phyloP scores from a whole-genome alignment of 2,888 invertebrate genomes.

The Tridacna gigas region DNA sequence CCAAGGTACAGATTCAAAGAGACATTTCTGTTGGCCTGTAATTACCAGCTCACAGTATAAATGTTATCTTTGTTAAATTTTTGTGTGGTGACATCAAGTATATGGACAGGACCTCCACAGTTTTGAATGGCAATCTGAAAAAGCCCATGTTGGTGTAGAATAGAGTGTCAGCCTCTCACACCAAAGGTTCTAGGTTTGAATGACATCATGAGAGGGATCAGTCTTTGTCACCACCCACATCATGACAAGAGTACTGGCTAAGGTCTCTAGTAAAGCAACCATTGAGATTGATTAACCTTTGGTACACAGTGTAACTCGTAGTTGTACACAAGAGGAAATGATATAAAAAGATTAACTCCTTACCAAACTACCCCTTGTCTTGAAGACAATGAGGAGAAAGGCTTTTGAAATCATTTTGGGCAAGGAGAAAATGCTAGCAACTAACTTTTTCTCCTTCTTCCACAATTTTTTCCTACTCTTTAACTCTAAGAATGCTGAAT shows the following conservation, averaged over 20 bases:
- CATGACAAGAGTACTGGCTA: not conserved
- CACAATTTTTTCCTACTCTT: too few relatives aligned
- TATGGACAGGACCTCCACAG: conserved; percentile 22
- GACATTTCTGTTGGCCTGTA: too few relatives aligned
- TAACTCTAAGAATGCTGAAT: too few relatives aligned
- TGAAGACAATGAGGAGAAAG: not conserved
- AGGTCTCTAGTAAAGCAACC: too few relatives aligned
- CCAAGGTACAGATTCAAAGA: too few relatives aligned
- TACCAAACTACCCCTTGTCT: not conserved
- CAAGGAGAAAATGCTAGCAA: too few relatives aligned
- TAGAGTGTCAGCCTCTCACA: not conserved
- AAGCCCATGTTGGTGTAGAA: too few relatives aligned
- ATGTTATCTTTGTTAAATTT: not conserved
- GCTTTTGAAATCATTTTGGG: not conserved
- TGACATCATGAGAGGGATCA: not conserved
- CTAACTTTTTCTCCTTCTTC: too few relatives aligned
- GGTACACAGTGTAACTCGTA: too few relatives aligned
- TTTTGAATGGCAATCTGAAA: conserved; percentile 38
- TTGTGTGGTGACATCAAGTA: not conserved
- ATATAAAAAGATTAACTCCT: too few relatives aligned
- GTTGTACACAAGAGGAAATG: too few relatives aligned
- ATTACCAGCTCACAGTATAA: conserved; percentile 37
- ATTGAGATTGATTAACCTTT: too few relatives aligned
- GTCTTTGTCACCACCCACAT: not conserved
- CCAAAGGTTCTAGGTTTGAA: not conserved